A percentile compares a stretch with the other conserved stretches of the same genome.
Conservation (phyloP, 1,140 invertebrate genomes). For the Leptopilina clavipes region DNA sequence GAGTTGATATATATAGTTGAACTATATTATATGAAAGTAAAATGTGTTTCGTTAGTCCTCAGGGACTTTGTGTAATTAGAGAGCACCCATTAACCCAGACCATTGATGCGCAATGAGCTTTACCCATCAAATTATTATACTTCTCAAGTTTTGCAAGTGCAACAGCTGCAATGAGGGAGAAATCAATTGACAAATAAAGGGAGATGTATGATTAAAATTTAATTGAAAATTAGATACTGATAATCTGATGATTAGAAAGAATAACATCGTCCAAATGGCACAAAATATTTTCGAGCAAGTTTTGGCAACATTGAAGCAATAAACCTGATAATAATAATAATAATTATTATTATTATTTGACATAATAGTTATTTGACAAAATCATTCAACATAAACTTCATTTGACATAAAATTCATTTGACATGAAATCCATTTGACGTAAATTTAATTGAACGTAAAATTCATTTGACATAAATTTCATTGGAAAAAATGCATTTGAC, state of each 20-base stretch:
- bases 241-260: neutral
- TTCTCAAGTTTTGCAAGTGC: constrained; percentile 14
- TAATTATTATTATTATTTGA: no score
- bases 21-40: constrained; percentile 38
- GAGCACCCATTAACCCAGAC: constrained; percentile 11
- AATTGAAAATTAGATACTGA: neutral
- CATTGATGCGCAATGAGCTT: constrained; percentile 32
- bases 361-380: no score
- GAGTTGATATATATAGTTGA: constrained; percentile 35
- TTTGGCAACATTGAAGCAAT: no score
- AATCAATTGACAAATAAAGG: neutral
- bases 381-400: no score
- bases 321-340: no score
- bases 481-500: no score
- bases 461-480: no score
- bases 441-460: no score
- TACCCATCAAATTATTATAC: constrained; percentile 36
- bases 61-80: constrained; percentile 53
- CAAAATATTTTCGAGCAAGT: no score
- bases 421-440: no score
- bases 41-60: constrained; percentile 53
- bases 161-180: neutral
- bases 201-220: neutral
- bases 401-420: no score
- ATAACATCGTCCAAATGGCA: no score